Evolutionary conservation across 2,888 invertebrate species (phyloP), one percentile per base, ranked within the genome.

Genomic region (Maniola hyperantus): DNA sequence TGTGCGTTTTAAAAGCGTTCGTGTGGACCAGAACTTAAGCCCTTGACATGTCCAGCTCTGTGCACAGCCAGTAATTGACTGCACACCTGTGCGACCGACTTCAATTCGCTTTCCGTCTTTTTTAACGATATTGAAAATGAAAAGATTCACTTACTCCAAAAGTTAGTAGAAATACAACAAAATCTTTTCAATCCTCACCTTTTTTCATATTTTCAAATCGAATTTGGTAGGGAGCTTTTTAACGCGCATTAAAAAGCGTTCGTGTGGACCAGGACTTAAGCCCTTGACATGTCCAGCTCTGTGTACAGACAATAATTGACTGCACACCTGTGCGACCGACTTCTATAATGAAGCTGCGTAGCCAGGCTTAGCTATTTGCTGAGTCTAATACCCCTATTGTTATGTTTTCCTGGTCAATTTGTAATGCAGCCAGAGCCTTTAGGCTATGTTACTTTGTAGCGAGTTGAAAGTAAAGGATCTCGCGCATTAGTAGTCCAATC

Each of bases 61-160:
- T 48, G 60, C 54, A 62, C 60, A 46, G 62, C 66, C 66, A 69
- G 42, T 66, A 70, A 69, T 69, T 62, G 50, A 67, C 66, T 54
- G 72, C 60, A 71, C 75, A 76, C 74, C 75, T 76, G n/a, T n/a
- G 76, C 69, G 74, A 53, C 72, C 70, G 66, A 65, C 72, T 72
- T 69, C 69, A 10, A 10, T 36, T 36, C 36, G 8, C 8, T 36
- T 36, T 36, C 36, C 36, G 6, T 36, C 8, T 8, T 36, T 10
- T 1, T 10, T 36, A 36, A 36, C 36, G 10, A 36, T 36, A 36
- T 36, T 36, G 2, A 36, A 36, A 36, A 36, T 6, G 8, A 36
- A 36, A 36, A 8, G 36, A 36, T 36, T 7, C 10, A n/a, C n/a
- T n/a, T n/a, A n/a, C n/a, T n/a, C n/a, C n/a, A n/a, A 36, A 10